A percentile compares a stretch with the other conserved stretches of the same genome.
Evolutionary conservation across 2,113 vertebrate species (phyloP).

Genomic region (Notarius quadriscutis): DNA sequence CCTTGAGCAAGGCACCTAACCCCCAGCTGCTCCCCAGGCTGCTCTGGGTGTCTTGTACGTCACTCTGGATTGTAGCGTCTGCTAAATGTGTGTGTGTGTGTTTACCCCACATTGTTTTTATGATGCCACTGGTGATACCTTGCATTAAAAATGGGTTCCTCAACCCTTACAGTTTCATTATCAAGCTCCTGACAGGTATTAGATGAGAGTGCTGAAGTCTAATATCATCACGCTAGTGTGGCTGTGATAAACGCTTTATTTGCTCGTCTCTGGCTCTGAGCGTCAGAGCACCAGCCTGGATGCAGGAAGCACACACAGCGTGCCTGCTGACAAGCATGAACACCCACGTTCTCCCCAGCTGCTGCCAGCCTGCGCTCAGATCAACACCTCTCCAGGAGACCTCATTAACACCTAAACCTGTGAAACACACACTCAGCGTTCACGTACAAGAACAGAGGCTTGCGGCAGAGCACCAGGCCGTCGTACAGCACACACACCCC

Average conservation of each 20-base stretch:
- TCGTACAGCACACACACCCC: conserved; percentile 94
- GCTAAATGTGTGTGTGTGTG: too few species aligned
- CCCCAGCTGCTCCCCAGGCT: too few species aligned
- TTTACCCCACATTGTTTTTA: neutral
- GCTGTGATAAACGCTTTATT: conserved; percentile 7
- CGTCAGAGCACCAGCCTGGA: neutral
- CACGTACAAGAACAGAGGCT: conserved; percentile 80
- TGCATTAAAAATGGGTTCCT: neutral
- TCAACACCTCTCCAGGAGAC: neutral
- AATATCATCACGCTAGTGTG: neutral
- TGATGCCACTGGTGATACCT: too few species aligned
- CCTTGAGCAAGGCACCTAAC: too few species aligned
- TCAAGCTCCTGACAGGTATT: too few species aligned
- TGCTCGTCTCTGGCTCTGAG: neutral
- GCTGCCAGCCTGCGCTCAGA: neutral
- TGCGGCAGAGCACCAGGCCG: conserved; percentile 82
- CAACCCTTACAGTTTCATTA: neutral
- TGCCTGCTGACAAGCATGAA: conserved; percentile 17
- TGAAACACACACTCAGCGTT: conserved; percentile 12
- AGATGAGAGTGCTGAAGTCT: neutral
- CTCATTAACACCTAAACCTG: neutral
- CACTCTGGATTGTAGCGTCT: too few species aligned
- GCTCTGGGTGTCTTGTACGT: too few species aligned
- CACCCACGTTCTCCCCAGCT: conserved; percentile 10
- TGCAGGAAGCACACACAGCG: conserved; percentile 9